Evolutionary conservation across 1,140 invertebrate species (phyloP).

Genomic region (Vanessa tameamea): DNA sequence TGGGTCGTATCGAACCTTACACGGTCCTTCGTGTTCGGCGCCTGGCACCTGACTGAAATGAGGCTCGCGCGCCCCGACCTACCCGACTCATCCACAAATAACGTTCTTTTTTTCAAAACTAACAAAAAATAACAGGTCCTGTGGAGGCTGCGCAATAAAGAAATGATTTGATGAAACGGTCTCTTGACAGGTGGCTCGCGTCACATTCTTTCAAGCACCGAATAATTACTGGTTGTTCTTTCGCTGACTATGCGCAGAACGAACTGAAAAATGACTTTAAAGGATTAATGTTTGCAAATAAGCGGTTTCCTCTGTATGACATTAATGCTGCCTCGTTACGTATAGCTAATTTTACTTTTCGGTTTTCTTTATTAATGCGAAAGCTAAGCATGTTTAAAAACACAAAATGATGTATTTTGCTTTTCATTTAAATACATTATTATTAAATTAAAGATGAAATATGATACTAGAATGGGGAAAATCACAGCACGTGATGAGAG

Average conservation of each 20-base stretch:
- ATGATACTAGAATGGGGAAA: slow-evolving; percentile 36
- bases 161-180: slow-evolving; percentile 79
- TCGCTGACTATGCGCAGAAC: slow-evolving; percentile 53
- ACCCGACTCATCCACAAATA: slow-evolving; percentile 70
- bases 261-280: slow-evolving; percentile 72
- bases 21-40: slow-evolving; percentile 69
- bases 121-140: slow-evolving; percentile 73
- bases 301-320: slow-evolving; percentile 58
- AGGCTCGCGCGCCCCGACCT: slow-evolving; percentile 76
- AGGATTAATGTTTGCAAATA: slow-evolving; percentile 72
- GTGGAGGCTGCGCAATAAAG: slow-evolving; percentile 74
- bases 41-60: slow-evolving; percentile 73
- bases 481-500: slow-evolving; percentile 51
- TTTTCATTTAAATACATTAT: not conserved
- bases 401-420: not conserved
- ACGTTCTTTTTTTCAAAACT: slow-evolving; percentile 74
- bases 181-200: slow-evolving; percentile 77
- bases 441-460: not conserved
- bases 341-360: slow-evolving; percentile 48
- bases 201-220: slow-evolving; percentile 61
- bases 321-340: slow-evolving; percentile 59
- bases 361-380: slow-evolving; percentile 25
- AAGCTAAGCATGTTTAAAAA: not conserved
- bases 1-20: slow-evolving; percentile 38
- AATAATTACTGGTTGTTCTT: slow-evolving; percentile 71